Base-by-base conservation (phyloP, 35 echinoderm and acorn worm genomes). In the Heliocidaris erythrogramma region DNA sequence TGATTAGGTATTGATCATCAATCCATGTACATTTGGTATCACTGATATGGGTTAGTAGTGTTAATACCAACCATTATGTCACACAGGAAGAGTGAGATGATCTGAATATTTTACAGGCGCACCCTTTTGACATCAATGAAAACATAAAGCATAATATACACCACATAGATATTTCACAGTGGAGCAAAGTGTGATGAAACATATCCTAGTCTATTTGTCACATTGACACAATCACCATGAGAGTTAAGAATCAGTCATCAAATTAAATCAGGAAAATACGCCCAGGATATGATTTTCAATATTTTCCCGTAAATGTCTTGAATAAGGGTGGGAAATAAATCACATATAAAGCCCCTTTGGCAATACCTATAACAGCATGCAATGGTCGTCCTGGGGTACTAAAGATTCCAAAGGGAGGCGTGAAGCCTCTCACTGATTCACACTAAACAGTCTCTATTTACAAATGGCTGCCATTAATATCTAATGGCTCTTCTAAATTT, bases 1-100 rank as follows among this genome's bases (percentile, higher is more conserved):
- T 78, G 65, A 78, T 78, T 78, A 78, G 21, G 65, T 78, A 78
- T 78, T 78, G 65, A 78, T 78, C 18, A 78, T 78, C 65, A 78
- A 78, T n/a, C 65, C 17, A 78, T 78, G 52, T 56, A 78, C 27
- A 78, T 21, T n/a, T 78, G 65, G 65, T 78, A 78, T 78, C 65
- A 24, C 18, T 78, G 17, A 78, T 78, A 18, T n/a, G 2, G 65
- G 65, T 78, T 78, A 78, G 27, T 21, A 78, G 65, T 78, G 65
- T 78, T 78, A 78, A 78, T 78, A 78, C n/a, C 65, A 78, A 78
- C 65, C 65, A n/a, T 21, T 42, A 42, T 42, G 35, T 56, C 27
- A 78, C 65, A 78, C 65, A 78, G 65, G 65, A 78, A 78, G 65
- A 78, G 65, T 7, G 65, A 78, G 65, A 27, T 78, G 18, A 78